phyloP scores from a whole-genome alignment of 2,888 invertebrate species.

The Marronus borbonicus region DNA sequence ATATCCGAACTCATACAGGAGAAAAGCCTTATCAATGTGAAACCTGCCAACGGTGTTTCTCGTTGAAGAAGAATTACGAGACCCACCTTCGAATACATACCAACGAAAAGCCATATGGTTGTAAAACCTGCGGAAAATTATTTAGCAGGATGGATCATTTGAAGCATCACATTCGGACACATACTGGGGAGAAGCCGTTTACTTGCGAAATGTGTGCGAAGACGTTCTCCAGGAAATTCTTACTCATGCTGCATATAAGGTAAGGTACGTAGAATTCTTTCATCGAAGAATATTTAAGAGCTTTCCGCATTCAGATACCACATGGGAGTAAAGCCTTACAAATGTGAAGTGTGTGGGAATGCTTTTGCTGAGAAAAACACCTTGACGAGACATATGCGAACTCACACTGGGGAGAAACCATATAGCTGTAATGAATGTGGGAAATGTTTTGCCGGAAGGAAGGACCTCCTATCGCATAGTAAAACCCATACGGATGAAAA shows the following conservation, averaged over 20 bases:
- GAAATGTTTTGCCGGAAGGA: slow-evolving; percentile 59
- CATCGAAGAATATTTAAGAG: not conserved
- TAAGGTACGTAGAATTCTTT: not conserved
- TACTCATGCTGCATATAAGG: slow-evolving; percentile 55
- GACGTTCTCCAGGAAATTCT: slow-evolving; percentile 58
- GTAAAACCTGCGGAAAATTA: slow-evolving; percentile 49
- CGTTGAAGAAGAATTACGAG: slow-evolving; percentile 50
- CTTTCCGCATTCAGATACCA: slow-evolving; percentile 25
- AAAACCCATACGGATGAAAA: slow-evolving; percentile 62
- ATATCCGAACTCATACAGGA: slow-evolving; percentile 48
- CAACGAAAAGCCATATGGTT: slow-evolving; percentile 49
- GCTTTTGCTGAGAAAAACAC: slow-evolving; percentile 60
- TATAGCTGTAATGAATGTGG: slow-evolving; percentile 61
- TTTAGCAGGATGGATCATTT: slow-evolving; percentile 50
- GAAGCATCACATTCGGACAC: slow-evolving; percentile 47
- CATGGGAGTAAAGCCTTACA: slow-evolving; percentile 53
- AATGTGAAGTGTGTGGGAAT: slow-evolving; percentile 61
- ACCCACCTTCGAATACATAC: slow-evolving; percentile 50
- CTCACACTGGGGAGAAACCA: slow-evolving; percentile 62
- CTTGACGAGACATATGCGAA: slow-evolving; percentile 59
- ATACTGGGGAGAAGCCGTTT: slow-evolving; percentile 51
- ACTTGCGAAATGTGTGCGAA: slow-evolving; percentile 59
- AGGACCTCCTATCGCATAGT: slow-evolving; percentile 60
- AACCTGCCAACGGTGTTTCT: slow-evolving; percentile 45
- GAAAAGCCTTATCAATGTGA: slow-evolving; percentile 48